A percentile compares a stretch with the other conserved stretches of the same genome.
These are phyloP conservation scores for Synanthedon vespiformis DNA, from an alignment of 2,888 invertebrate species.

Conservation along the genomic window DNA sequence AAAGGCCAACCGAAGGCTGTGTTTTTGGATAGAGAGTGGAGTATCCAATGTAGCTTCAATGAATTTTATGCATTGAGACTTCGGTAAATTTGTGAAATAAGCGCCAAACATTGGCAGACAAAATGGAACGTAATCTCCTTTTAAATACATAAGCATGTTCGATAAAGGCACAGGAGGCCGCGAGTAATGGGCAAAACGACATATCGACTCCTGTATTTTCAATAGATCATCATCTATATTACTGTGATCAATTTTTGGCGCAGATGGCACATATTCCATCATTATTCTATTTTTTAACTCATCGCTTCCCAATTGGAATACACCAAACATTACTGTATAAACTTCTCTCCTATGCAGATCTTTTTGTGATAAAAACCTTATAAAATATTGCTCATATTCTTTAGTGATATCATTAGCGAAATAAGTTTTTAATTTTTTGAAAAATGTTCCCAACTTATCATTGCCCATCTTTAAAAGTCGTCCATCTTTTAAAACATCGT, in stretches of 20 bases:
- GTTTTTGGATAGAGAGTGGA: conserved; percentile 37
- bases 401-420: conserved; percentile 29
- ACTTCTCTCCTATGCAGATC: not conserved
- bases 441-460: conserved; percentile 6
- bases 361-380: not conserved
- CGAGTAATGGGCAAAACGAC: conserved; percentile 24
- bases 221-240: conserved; percentile 13
- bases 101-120: conserved; percentile 30
- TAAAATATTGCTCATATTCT: conserved; percentile 20
- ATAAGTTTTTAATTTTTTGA: conserved; percentile 33
- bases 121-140: conserved; percentile 32
- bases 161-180: conserved; percentile 31
- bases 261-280: conserved; percentile 23
- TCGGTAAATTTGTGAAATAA: conserved; percentile 26
- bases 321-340: conserved; percentile 19
- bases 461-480: too few relatives aligned
- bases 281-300: conserved; percentile 20
- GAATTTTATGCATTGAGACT: conserved; percentile 20
- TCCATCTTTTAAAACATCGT: conserved; percentile 8
- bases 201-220: conserved; percentile 29
- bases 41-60: conserved; percentile 23
- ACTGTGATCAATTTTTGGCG: conserved; percentile 24
- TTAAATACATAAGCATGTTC: conserved; percentile 21
- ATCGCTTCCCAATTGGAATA: conserved; percentile 25
- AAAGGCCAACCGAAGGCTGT: conserved; percentile 36